Evolutionary conservation across 1,140 invertebrate genomes (phyloP).

Genomic region (Aphelenchoides besseyi): DNA sequence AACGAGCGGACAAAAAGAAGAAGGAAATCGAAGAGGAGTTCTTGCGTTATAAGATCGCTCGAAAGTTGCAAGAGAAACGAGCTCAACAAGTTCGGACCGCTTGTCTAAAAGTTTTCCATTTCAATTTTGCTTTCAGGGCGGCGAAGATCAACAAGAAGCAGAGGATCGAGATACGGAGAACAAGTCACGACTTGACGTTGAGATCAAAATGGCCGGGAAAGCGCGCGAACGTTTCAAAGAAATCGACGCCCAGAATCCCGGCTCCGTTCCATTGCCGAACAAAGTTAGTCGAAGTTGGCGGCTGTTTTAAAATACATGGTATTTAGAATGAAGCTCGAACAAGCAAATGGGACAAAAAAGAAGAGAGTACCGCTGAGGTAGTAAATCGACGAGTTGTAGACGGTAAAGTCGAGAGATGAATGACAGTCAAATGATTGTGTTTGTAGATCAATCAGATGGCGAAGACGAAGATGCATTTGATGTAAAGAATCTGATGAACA

Average conservation of each 20-base stretch:
- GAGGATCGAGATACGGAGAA: conserved; percentile 28
- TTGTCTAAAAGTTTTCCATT: background rate
- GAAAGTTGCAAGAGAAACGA: conserved; percentile 44
- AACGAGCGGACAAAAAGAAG: conserved; percentile 59
- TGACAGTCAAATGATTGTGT: background rate
- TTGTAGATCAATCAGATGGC: conserved; percentile 35
- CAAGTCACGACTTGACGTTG: conserved; percentile 48
- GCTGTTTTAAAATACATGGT: background rate
- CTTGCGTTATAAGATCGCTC: conserved; percentile 60
- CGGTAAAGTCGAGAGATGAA: conserved; percentile 17
- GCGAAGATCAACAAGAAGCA: conserved; percentile 31
- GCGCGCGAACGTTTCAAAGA: conserved; percentile 58
- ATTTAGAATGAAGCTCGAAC: conserved; percentile 15
- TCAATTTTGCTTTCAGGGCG: conserved; percentile 13
- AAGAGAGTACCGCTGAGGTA: conserved; percentile 44
- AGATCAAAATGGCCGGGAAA: conserved; percentile 59
- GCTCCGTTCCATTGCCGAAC: conserved; percentile 39
- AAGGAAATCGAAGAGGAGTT: conserved; percentile 61
- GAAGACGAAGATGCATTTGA: conserved; percentile 58
- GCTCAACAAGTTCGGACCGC: conserved; percentile 20
- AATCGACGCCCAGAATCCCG: conserved; percentile 51
- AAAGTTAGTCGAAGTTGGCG: background rate
- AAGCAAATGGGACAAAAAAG: conserved; percentile 58
- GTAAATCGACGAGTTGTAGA: conserved; percentile 44
- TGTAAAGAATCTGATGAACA: conserved; percentile 63